These are phyloP conservation scores for Athripsodes cinereus DNA, from an alignment of 2,888 invertebrate genomes.

Conservation along the genomic window DNA sequence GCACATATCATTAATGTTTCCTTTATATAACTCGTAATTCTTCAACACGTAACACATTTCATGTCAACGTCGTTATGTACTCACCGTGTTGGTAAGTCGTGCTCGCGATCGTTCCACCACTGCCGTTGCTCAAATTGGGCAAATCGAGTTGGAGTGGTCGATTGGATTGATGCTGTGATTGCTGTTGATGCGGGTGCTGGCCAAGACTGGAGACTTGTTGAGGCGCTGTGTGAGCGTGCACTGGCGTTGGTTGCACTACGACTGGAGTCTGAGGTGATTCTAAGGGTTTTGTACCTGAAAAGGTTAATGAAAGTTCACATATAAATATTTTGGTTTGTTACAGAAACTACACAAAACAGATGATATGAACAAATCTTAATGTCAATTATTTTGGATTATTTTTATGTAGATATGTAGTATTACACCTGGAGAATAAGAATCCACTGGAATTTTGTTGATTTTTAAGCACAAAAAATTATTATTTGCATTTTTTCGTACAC, in stretches of 20 bases:
- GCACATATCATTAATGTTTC: no score
- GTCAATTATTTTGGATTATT: no score
- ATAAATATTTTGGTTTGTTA: no score
- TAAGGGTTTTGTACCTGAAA: constrained; percentile 63
- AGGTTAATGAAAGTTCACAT: not conserved
- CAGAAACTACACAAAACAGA: no score
- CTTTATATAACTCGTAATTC: no score
- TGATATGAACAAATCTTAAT: no score
- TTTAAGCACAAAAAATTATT: no score
- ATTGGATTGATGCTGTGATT: constrained; percentile 28
- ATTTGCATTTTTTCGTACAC: no score
- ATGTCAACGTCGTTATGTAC: constrained; percentile 41
- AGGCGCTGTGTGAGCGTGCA: constrained; percentile 30
- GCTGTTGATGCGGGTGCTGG: constrained; percentile 29
- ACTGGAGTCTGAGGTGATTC: constrained; percentile 81
- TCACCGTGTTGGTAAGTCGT: constrained; percentile 48
- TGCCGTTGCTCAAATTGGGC: constrained; percentile 36
- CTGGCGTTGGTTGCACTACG: constrained; percentile 45
- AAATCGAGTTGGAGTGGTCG: constrained; percentile 51
- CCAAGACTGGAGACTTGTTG: constrained; percentile 33
- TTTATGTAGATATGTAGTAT: no score
- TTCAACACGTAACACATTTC: no score
- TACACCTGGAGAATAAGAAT: no score
- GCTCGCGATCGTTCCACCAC: constrained; percentile 42
- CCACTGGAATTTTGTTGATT: no score